Base-by-base conservation (phyloP, 2,113 vertebrate species). In the Gyps fulvus region DNA sequence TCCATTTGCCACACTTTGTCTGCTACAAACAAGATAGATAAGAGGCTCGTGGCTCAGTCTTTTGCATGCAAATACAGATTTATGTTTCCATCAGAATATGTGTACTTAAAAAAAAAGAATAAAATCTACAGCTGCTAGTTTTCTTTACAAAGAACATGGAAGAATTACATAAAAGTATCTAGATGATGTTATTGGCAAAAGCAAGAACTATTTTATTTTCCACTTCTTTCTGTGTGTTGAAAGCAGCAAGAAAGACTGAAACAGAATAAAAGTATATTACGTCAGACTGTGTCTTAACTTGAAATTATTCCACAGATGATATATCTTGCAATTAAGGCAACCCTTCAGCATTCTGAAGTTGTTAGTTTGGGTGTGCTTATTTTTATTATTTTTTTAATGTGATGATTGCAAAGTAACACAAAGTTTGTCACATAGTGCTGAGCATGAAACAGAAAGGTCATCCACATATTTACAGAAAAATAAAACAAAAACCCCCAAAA, bases 1-100 rank as follows among this genome's bases (percentile, higher is more conserved):
- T 87, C 61, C 2, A 2, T 87, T 95, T 96, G 81, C 93, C 85
- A 92, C n/a, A 84, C 4, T 49, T 88, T 31, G 9, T 26, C 38
- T 89, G 55, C 69, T 87, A 40, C 73, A 88, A 96, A 95, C 6
- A 14, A 91, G 76, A 92, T 11, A 91, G 18, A 57, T 74, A 88
- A 50, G 66, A 67, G 43, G 26, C 59, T 96, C 95, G 87, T 61
- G 50, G 21, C 8, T 66, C 73, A 94, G 54, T 52, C n/a, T 90
- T 96, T 96, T 95, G 47, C 85, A 92, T 82, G 70, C 16, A 90
- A 67, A 95, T 63, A 83, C 38, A 95, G 71, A 93, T 80, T 89
- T 12, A 49, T 66, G 40, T 90, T 97, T 91, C 49, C 45, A 85
- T 32, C 59, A 80, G 50, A 69, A 50, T 42, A 83, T 84, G 36